Base-by-base conservation (phyloP, 2,888 invertebrate genomes). In the Cabera pusaria region DNA sequence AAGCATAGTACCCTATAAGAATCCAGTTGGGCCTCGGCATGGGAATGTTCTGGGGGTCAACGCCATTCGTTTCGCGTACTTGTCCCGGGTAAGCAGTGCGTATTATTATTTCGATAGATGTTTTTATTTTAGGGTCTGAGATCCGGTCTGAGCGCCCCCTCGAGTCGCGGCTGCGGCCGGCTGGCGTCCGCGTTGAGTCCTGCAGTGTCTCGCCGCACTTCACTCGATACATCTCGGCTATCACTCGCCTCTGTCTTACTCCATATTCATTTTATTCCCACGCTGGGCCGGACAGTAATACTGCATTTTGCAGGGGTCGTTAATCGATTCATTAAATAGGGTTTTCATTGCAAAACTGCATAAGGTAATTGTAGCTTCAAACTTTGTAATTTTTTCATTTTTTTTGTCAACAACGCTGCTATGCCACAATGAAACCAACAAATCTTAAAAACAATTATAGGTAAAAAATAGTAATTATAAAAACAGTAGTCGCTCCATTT, bases 91-190 rank as follows among this genome's bases (percentile, higher is more conserved):
- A 75, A 76, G 78, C 75, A 75, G 81, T 82, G 78, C 73, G 82
- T 87, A 86, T 87, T 88, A 87, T 87, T 88, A 87, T 86, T 87
- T 72, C 77, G 84, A 86, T 83, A 81, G 84, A 84, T 86, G 85
- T 83, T 87, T 86, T 87, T 85, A 85, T 84, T 87, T 85, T 77
- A 85, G 87, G 87, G 87, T 85, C 83, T 81, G 65, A 70, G 78
- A 87, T 82, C 87, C 87, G 88, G 87, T 87, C 84, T 76, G 72
- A 54, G 80, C 79, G 80, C 84, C 80, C 86, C 84, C 84, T 79
- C 84, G 73, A 66, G 65, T 64, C 57, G 66, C 60, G 64, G 65
- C 64, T 58, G 66, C 60, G 64, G 70, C 71, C 74, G 77, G 74
- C 76, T 71, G 80, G 51, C 64, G 56, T 48, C 44, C 52, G 49